These are phyloP conservation scores for Platycheirus albimanus DNA, from an alignment of 2,888 invertebrate species.

Conservation along the genomic window DNA sequence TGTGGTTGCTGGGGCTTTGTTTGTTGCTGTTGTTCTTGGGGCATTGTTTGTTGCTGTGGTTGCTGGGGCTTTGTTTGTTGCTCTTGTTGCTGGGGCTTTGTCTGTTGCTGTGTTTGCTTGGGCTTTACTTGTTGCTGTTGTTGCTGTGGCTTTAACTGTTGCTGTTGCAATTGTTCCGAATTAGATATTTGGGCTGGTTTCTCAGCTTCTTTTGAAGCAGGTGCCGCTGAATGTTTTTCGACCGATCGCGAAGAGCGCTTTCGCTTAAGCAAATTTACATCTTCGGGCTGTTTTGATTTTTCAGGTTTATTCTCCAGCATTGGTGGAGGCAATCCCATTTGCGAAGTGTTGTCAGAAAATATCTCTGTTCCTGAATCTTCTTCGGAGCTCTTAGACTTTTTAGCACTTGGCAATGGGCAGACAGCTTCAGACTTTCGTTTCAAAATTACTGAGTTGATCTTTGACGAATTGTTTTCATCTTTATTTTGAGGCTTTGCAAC, in stretches of 20 bases:
- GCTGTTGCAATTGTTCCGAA: too few species aligned
- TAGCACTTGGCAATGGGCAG: conserved; percentile 69
- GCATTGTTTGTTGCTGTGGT: background rate
- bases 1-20: background rate
- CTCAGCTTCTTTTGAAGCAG: conserved; percentile 3
- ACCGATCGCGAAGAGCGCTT: conserved; percentile 30
- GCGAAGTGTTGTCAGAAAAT: background rate
- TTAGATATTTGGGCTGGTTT: background rate
- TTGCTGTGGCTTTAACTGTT: too few species aligned
- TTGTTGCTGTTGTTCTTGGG: background rate
- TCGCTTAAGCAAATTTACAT: conserved; percentile 3
- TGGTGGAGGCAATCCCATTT: conserved; percentile 64
- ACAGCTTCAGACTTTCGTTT: conserved; percentile 79
- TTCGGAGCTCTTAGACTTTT: conserved; percentile 76
- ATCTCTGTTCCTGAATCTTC: background rate
- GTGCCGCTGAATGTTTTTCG: background rate
- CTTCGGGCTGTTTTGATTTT: conserved; percentile 74
- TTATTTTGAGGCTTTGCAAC: conserved; percentile 77
- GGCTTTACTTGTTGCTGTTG: too few species aligned
- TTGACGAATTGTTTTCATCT: conserved; percentile 77
- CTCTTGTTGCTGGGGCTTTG: background rate
- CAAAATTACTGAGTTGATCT: conserved; percentile 80
- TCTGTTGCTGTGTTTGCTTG: too few species aligned
- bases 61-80: background rate
- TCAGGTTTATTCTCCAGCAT: conserved; percentile 51